Percentiles rank a stretch among this genome's conserved stretches.
Conservation (phyloP, 2,797 vertebrate genomes). For the Sphenopsis melanotis region DNA sequence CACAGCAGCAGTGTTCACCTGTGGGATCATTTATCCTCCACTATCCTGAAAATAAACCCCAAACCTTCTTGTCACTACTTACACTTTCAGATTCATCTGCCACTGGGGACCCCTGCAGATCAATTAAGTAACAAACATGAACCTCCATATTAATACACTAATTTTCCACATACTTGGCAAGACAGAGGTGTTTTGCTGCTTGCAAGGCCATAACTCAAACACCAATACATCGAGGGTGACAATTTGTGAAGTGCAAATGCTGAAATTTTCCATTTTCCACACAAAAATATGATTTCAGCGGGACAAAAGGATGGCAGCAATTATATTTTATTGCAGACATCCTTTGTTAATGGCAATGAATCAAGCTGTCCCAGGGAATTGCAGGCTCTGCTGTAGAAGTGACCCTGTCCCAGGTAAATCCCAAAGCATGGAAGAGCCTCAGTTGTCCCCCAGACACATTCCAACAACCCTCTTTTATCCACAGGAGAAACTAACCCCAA, state of each 20-base stretch:
- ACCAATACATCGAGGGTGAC: neutral
- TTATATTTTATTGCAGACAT: slow-evolving; percentile 17
- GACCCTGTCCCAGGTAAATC: neutral
- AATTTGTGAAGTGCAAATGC: slow-evolving; percentile 20
- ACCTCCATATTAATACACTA: slow-evolving; percentile 18
- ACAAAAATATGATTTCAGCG: neutral
- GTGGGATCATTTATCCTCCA: neutral
- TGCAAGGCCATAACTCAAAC: slow-evolving; percentile 32
- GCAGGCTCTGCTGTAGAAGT: neutral
- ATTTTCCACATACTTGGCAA: slow-evolving; percentile 21
- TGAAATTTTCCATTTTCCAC: neutral
- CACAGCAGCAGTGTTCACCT: neutral
- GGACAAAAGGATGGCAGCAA: neutral
- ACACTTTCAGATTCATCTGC: neutral
- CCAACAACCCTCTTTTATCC: neutral
- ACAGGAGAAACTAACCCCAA: neutral
- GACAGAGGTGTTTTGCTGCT: slow-evolving; percentile 18
- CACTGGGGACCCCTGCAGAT: slow-evolving; percentile 12
- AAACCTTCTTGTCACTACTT: neutral
- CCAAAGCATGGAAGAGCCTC: neutral
- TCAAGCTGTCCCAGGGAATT: neutral
- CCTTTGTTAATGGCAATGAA: slow-evolving; percentile 22
- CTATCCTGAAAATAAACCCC: neutral
- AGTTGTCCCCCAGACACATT: neutral
- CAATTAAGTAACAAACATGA: slow-evolving; percentile 46